phyloP scores from a whole-genome alignment of 2,888 invertebrate genomes.

The Micoletzkya japonica region DNA sequence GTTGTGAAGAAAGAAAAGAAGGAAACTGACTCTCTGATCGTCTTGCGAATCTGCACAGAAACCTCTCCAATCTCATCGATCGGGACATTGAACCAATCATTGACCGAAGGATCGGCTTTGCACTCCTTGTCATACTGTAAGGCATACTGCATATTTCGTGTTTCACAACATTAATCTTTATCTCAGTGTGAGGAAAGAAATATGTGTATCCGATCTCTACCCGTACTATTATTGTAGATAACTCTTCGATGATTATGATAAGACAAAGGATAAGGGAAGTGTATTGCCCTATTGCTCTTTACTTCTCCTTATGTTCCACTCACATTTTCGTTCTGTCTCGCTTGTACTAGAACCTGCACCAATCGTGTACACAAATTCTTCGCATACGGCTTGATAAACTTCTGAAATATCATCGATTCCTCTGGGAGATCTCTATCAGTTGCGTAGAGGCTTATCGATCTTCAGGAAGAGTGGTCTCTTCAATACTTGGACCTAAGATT shows the following conservation, averaged over 20 bases:
- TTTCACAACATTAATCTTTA: not conserved
- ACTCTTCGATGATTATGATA: too few relatives aligned
- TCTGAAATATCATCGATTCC: not conserved
- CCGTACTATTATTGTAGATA: too few relatives aligned
- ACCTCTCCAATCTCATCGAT: constrained; percentile 27
- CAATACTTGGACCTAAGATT: not conserved
- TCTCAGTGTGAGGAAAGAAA: not conserved
- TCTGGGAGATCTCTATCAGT: not conserved
- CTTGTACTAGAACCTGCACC: constrained; percentile 26
- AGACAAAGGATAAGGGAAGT: too few relatives aligned
- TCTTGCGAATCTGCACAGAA: constrained; percentile 12
- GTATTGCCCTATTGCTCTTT: too few relatives aligned
- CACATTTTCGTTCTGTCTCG: constrained; percentile 25
- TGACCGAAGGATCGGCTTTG: too few relatives aligned
- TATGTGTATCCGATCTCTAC: too few relatives aligned
- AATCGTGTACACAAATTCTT: constrained; percentile 8
- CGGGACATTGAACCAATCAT: constrained; percentile 17
- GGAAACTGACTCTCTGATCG: constrained; percentile 1
- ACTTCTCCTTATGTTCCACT: too few relatives aligned
- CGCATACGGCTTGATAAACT: not conserved
- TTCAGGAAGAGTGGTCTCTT: not conserved
- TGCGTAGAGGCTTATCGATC: too few relatives aligned
- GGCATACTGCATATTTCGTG: not conserved
- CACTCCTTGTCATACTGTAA: constrained; percentile 31
- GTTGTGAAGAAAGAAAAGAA: not conserved